These are phyloP conservation scores for Panagrolaimus sp. DNA, from an alignment of 1,140 invertebrate species.

Conservation along the genomic window DNA sequence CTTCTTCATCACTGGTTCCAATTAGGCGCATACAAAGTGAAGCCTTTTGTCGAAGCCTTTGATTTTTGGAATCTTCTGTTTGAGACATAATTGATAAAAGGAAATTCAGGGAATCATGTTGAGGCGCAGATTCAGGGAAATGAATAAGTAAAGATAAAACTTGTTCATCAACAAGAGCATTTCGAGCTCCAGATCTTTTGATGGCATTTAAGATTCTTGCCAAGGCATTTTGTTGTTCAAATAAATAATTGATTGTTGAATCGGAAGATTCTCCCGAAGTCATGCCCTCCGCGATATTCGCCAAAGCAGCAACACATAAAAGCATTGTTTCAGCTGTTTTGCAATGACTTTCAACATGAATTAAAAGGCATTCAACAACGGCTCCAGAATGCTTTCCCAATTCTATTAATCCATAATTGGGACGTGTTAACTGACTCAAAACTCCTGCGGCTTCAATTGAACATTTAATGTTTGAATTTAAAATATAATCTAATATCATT, in stretches of 20 bases:
- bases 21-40: slow-evolving; percentile 5
- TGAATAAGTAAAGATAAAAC: neutral
- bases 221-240: neutral
- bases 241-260: neutral
- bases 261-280: neutral
- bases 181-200: neutral
- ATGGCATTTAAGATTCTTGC: neutral
- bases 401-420: neutral
- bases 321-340: neutral
- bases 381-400: neutral
- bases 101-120: neutral
- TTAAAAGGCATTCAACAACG: neutral
- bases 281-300: neutral
- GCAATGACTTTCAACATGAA: neutral
- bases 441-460: neutral
- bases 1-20: slow-evolving; percentile 11
- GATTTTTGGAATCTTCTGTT: neutral
- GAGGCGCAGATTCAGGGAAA: neutral
- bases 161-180: slow-evolving; percentile 7
- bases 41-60: neutral
- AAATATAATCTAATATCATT: neutral
- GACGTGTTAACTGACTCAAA: neutral
- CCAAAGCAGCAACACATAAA: neutral
- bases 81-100: neutral
- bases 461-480: neutral